Percentiles rank a stretch among this genome's conserved stretches.
phyloP scores from a whole-genome alignment of 2,113 vertebrate genomes.

The Silurus meridionalis region DNA sequence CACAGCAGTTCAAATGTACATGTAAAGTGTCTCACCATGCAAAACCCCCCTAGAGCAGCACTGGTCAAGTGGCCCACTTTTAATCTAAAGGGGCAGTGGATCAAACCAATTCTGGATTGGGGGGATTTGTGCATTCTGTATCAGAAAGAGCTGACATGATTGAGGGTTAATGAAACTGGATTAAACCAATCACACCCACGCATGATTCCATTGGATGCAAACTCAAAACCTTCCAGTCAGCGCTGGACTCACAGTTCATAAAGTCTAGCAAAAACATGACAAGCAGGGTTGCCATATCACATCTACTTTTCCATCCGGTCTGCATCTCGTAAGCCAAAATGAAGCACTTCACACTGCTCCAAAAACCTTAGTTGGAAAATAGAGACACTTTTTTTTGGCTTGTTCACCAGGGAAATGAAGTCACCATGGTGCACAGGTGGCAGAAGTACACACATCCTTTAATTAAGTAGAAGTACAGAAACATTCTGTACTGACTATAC shows the following conservation, averaged over 20 bases:
- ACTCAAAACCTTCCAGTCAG: not conserved
- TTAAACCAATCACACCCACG: not conserved
- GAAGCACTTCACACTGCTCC: not conserved
- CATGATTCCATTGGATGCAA: not conserved
- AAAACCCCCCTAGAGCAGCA: not conserved
- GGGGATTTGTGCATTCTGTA: not conserved
- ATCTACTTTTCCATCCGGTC: not conserved
- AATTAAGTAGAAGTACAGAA: too few species aligned
- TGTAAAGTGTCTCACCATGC: too few species aligned
- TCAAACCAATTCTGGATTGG: constrained; percentile 3
- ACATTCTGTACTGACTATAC: too few species aligned
- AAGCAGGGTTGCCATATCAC: not conserved
- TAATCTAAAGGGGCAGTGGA: not conserved
- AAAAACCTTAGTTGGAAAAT: too few species aligned
- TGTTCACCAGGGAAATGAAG: too few species aligned
- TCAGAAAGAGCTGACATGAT: not conserved
- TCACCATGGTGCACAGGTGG: too few species aligned
- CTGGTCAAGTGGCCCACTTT: not conserved
- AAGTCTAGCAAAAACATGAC: not conserved
- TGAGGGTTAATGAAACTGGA: not conserved
- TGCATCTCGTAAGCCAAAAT: not conserved
- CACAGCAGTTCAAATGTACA: not conserved
- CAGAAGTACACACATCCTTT: too few species aligned
- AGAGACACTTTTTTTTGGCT: too few species aligned
- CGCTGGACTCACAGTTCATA: not conserved